A percentile compares a stretch with the other conserved stretches of the same genome.
Conservation (phyloP, 2,113 vertebrate genomes). For the Oreocharis arfaki region DNA sequence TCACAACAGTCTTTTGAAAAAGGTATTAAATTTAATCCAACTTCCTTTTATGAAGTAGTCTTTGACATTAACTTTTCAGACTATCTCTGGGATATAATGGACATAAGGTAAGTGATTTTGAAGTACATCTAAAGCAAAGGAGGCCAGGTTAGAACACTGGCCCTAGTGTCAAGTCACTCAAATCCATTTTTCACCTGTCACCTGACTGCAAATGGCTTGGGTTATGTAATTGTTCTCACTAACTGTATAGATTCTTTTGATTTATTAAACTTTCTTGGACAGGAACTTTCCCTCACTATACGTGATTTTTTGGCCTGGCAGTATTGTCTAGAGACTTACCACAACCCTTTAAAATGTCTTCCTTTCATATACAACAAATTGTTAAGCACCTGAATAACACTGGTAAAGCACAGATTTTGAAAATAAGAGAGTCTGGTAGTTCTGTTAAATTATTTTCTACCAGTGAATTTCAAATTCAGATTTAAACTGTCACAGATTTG, state of each 20-base stretch:
- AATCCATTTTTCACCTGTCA: neutral
- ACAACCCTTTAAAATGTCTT: neutral
- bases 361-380: neutral
- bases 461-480: neutral
- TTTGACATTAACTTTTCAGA: neutral
- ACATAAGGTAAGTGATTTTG: neutral
- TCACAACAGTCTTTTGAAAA: neutral
- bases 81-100: neutral
- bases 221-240: neutral
- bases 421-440: neutral
- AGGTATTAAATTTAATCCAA: neutral
- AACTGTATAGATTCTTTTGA: neutral
- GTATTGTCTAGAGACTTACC: neutral
- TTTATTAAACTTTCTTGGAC: neutral
- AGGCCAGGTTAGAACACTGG: neutral
- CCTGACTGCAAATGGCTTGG: neutral
- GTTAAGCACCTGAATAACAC: neutral
- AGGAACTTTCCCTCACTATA: neutral
- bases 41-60: neutral
- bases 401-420: neutral
- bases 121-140: neutral
- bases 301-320: neutral
- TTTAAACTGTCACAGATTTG: neutral
- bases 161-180: neutral
- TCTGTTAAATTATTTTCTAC: neutral